Evolutionary conservation across 2,113 vertebrate genomes (phyloP), one percentile per base, ranked within the genome.

Genomic region (Abramis brama): DNA sequence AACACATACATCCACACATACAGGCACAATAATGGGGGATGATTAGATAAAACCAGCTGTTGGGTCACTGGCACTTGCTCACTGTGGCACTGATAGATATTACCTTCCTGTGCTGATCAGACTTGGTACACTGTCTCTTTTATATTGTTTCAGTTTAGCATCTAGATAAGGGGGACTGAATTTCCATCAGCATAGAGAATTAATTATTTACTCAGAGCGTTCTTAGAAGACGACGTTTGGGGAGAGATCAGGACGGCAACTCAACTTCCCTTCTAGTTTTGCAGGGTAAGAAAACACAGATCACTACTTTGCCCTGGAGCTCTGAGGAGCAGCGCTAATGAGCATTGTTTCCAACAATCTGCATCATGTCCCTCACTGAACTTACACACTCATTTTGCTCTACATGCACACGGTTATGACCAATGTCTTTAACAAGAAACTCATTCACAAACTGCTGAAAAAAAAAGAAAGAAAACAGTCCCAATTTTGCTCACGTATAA

Each of bases 41-140:
- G 62, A 85, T 78, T 43, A 77, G 59, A 85, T 62, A 66, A 66
- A 30, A 77, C 57, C 74, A 66, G 78, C 59, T 78, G 83, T 85
- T 66, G 43, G 27, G 57, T 47, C 6, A 10, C 62, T 62, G 59
- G 50, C 50, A 77, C 71, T 62, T 45, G 43, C 43, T 75, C 71
- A 66, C 57, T 25, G 33, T 77, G 36, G 80, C 70, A 74, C 27
- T 66, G 68, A 39, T 75, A 36, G 27, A 50, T 25, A 55, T 57
- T 9, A 23, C 21, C 13, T 66, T 86, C 11, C 30, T 17, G 52
- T 15, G 47, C 50, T 73, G 27, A n/a, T 52, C 27, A 73, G 21
- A 36, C 15, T 57, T 15, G 3, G 8, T 77, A 5, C 43, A 47
- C 33, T 4, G 19, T 25, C 43, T 45, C 43, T 75, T 75, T 47